A percentile compares a stretch with the other conserved stretches of the same genome.
Conservation (phyloP, 2,797 vertebrate species). For the Syngnathus acus region DNA sequence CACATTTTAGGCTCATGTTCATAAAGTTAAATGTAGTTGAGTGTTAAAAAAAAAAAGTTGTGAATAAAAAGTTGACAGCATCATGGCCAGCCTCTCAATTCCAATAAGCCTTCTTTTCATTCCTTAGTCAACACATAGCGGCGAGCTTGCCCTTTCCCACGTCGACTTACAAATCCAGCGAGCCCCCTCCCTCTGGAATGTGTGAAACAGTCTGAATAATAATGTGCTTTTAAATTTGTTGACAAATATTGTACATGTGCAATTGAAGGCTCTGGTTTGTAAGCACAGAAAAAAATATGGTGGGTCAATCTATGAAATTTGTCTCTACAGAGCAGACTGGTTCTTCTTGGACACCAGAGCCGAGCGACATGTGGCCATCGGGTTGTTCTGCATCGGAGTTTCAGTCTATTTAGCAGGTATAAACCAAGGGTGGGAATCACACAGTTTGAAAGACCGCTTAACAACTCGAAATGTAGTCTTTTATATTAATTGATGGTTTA, state of each 20-base stretch:
- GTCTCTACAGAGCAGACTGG: conserved; percentile 78
- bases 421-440: conserved; percentile 20
- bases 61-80: conserved; percentile 28
- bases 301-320: neutral
- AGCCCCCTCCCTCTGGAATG: conserved; percentile 23
- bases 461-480: neutral
- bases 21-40: too few relatives aligned
- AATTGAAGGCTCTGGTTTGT: neutral
- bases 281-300: neutral
- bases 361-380: conserved; percentile 78
- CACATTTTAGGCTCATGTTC: too few relatives aligned
- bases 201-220: conserved; percentile 36
- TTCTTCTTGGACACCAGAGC: conserved; percentile 80
- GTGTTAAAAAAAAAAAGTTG: neutral
- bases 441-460: neutral
- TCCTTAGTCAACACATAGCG: conserved; percentile 56
- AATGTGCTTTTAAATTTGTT: conserved; percentile 12
- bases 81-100: conserved; percentile 24
- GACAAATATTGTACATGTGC: neutral
- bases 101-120: conserved; percentile 56
- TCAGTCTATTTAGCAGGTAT: conserved; percentile 85
- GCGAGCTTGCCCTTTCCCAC: conserved; percentile 62
- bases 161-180: conserved; percentile 40
- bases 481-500: too few relatives aligned
- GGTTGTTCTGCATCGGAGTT: conserved; percentile 84